Evolutionary conservation across 2,113 vertebrate species (phyloP).

Genomic region (Candoia aspera): DNA sequence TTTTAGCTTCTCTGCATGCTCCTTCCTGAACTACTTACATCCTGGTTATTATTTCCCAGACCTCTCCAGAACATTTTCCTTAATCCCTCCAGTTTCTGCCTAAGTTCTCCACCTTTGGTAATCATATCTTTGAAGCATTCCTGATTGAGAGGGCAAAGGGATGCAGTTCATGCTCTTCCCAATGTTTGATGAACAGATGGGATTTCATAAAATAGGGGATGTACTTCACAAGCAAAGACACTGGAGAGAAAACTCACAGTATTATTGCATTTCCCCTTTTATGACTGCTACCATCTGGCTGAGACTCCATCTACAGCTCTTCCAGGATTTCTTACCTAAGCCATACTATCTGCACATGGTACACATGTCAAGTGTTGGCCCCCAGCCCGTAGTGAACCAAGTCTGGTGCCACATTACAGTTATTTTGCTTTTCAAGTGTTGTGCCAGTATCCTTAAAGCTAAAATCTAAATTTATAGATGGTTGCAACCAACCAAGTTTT

Average conservation of each 20-base stretch:
- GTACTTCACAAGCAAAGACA: background rate
- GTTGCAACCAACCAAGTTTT: background rate
- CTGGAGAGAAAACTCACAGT: background rate
- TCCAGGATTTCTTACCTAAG: background rate
- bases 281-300: background rate
- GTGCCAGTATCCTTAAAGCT: background rate
- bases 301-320: background rate
- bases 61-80: background rate
- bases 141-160: background rate
- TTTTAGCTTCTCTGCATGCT: constrained; percentile 25
- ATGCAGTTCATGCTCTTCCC: background rate
- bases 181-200: constrained; percentile 6
- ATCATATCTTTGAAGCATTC: background rate
- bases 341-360: background rate
- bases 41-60: constrained; percentile 22
- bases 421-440: background rate
- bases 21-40: constrained; percentile 17
- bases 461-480: background rate
- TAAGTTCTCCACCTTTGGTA: constrained; percentile 2
- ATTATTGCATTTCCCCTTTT: background rate
- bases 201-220: constrained; percentile 10
- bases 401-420: background rate
- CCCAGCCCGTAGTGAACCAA: background rate
- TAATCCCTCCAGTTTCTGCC: constrained; percentile 2
- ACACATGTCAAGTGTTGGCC: background rate